A percentile compares a stretch with the other conserved stretches of the same genome.
Evolutionary conservation across 1,140 invertebrate species (phyloP).

Genomic region (Pseudomyrmex sp.): DNA sequence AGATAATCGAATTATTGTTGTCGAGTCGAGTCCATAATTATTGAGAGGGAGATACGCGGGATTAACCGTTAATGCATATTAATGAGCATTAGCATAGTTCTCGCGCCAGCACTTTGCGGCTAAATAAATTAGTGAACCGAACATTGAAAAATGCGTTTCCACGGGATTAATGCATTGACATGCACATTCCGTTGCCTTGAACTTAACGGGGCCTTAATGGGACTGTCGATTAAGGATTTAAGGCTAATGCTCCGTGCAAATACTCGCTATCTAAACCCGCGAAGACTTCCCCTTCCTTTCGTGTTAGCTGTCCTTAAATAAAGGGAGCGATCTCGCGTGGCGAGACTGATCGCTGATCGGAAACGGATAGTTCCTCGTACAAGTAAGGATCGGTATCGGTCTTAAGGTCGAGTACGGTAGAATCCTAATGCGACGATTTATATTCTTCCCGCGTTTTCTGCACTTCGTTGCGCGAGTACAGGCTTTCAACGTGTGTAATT

Average conservation of each 20-base stretch:
- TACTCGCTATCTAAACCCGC: conserved; percentile 9
- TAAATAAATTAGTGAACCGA: conserved; percentile 63
- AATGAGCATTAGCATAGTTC: conserved; percentile 57
- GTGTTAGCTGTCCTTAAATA: conserved; percentile 51
- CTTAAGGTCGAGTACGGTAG: conserved; percentile 34
- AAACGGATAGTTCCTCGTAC: conserved; percentile 39
- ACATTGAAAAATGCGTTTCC: conserved; percentile 42
- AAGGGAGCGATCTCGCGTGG: conserved; percentile 9
- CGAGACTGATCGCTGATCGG: conserved; percentile 18
- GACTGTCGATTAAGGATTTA: conserved; percentile 70
- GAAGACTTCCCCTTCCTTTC: conserved; percentile 30
- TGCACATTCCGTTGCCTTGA: conserved; percentile 36
- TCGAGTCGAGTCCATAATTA: conserved; percentile 28
- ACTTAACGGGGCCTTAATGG: conserved; percentile 60
- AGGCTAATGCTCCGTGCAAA: conserved; percentile 64
- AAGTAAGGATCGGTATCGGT: conserved; percentile 25
- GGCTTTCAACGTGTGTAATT: conserved; percentile 10
- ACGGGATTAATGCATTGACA: conserved; percentile 30
- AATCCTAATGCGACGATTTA: conserved; percentile 37
- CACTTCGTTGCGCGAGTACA: conserved; percentile 5
- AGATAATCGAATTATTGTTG: conserved; percentile 35
- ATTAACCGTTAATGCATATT: conserved; percentile 58
- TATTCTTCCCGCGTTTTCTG: conserved; percentile 9
- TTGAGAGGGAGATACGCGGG: not conserved
- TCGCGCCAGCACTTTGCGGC: conserved; percentile 40